phyloP scores from a whole-genome alignment of 2,888 invertebrate species.

The Drosophila peninsularis region DNA sequence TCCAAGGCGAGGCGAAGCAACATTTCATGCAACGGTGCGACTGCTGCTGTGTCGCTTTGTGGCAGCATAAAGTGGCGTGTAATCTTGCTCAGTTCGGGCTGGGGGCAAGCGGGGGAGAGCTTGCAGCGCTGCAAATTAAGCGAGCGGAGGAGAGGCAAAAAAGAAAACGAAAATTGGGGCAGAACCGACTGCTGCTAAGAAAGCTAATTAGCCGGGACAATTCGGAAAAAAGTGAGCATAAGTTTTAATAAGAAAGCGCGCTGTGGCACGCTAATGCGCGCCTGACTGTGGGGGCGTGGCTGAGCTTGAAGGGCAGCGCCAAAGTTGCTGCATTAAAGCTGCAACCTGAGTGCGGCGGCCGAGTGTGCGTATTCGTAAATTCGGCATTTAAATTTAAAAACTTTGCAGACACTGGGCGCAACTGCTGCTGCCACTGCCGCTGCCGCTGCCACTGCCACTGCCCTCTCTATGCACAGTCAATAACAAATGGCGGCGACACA shows the following conservation, averaged over 20 bases:
- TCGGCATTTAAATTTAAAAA: constrained; percentile 75
- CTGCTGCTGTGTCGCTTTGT: constrained; percentile 22
- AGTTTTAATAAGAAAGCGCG: constrained; percentile 62
- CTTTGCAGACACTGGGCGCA: constrained; percentile 47
- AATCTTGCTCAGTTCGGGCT: constrained; percentile 61
- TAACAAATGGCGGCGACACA: constrained; percentile 50
- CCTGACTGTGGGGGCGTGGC: constrained; percentile 47
- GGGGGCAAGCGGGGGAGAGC: constrained; percentile 15
- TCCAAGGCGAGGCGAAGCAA: constrained; percentile 35
- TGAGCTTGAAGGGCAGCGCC: constrained; percentile 13
- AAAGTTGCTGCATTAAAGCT: constrained; percentile 58
- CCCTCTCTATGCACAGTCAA: constrained; percentile 64
- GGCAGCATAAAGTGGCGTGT: constrained; percentile 54
- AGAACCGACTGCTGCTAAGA: constrained; percentile 31
- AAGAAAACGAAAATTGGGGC: constrained; percentile 3
- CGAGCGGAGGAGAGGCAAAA: constrained; percentile 20
- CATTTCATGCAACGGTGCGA: constrained; percentile 68
- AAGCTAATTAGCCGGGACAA: constrained; percentile 71
- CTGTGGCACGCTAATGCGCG: constrained; percentile 45
- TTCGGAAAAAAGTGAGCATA: constrained; percentile 59
- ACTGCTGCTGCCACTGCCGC: constrained; percentile 18
- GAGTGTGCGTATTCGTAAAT: constrained; percentile 35
- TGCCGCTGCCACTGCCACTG: constrained; percentile 8
- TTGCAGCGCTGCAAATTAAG: constrained; percentile 46
- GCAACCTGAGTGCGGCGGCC: constrained; percentile 5